Conservation (phyloP, 2,888 invertebrate species). For the Sarcophaga carnaria region DNA sequence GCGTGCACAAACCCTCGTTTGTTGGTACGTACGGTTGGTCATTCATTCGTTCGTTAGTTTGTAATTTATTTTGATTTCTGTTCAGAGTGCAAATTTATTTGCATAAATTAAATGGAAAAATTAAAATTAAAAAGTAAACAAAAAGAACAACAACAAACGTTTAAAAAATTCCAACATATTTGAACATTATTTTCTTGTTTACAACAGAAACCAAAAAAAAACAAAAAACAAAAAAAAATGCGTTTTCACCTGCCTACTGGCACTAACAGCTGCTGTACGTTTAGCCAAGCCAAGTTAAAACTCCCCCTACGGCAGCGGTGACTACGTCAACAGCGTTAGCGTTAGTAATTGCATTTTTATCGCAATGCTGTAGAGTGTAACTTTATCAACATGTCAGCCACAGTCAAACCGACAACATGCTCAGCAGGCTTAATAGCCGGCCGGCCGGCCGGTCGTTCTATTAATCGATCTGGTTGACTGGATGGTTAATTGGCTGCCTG, state of each 20-base stretch:
- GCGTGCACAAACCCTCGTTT: conserved; percentile 31
- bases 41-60: neutral
- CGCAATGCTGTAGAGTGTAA: conserved; percentile 33
- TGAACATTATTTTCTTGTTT: conserved; percentile 10
- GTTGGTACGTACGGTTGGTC: neutral
- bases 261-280: neutral
- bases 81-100: conserved; percentile 79
- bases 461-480: neutral
- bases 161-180: conserved; percentile 8
- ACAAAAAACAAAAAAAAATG: conserved; percentile 23
- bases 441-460: conserved; percentile 20
- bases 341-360: conserved; percentile 54
- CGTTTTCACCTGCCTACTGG: conserved; percentile 20
- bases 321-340: neutral
- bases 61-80: conserved; percentile 63
- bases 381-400: conserved; percentile 57
- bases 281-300: neutral
- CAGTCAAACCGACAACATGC: neutral
- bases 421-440: conserved; percentile 40
- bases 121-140: neutral
- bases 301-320: neutral
- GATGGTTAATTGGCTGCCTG: conserved; percentile 32
- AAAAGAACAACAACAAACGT: neutral
- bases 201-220: conserved; percentile 2
- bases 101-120: conserved; percentile 75